Evolutionary conservation across 2,797 vertebrate species (phyloP).

Genomic region (Sphaeramia orbicularis): DNA sequence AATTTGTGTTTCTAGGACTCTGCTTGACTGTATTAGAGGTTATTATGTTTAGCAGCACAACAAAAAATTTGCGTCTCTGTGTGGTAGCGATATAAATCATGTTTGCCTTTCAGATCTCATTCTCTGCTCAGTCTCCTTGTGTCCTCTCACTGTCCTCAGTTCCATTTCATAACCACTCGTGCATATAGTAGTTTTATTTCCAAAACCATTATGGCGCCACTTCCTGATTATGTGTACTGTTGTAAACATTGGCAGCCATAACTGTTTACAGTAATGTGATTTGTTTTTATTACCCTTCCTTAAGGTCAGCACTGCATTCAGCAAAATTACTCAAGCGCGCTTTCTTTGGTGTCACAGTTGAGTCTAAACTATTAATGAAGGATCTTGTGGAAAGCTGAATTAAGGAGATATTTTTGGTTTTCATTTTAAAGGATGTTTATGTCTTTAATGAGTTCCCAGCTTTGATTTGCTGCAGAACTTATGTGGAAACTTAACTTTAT

Average conservation of each 20-base stretch:
- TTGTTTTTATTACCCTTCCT: conserved; percentile 51
- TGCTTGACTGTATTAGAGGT: too few species aligned
- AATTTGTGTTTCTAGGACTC: too few species aligned
- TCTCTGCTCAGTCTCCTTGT: neutral
- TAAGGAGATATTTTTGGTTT: conserved; percentile 14
- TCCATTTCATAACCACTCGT: conserved; percentile 12
- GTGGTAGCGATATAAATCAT: neutral
- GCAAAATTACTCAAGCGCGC: conserved; percentile 22
- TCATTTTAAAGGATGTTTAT: conserved; percentile 18
- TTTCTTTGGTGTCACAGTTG: conserved; percentile 32
- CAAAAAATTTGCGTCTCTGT: neutral
- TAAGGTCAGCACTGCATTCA: conserved; percentile 56
- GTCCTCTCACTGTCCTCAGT: conserved; percentile 2
- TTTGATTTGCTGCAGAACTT: conserved; percentile 12
- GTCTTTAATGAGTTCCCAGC: neutral
- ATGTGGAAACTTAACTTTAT: neutral
- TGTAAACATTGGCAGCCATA: conserved; percentile 49
- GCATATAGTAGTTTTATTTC: conserved; percentile 6
- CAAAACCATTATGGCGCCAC: conserved; percentile 18
- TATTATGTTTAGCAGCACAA: too few species aligned
- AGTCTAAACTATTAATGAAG: conserved; percentile 43
- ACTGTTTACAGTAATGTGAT: conserved; percentile 57
- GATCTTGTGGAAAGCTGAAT: conserved; percentile 14
- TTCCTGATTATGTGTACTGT: conserved; percentile 45
- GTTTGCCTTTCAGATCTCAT: neutral